phyloP scores from a whole-genome alignment of 2,797 vertebrate genomes.

The Pseudotriccus pelzelni region DNA sequence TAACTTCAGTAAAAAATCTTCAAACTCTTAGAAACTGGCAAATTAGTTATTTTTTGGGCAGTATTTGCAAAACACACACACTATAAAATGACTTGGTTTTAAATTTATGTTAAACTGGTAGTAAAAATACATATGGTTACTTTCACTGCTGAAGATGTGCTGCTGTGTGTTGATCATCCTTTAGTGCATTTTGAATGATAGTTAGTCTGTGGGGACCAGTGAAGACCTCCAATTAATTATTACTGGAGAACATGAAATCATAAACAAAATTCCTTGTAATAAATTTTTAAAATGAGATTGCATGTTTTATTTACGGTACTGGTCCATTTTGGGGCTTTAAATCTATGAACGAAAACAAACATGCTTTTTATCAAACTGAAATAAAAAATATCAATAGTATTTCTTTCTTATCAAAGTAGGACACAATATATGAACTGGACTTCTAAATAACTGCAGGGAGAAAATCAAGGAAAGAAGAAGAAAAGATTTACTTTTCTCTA shows the following conservation, averaged over 20 bases:
- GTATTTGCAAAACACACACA: slow-evolving; percentile 29
- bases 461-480: slow-evolving; percentile 11
- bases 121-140: slow-evolving; percentile 62
- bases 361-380: slow-evolving; percentile 76
- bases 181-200: slow-evolving; percentile 78
- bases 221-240: slow-evolving; percentile 86
- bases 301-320: slow-evolving; percentile 86
- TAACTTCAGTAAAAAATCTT: not conserved
- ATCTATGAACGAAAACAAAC: slow-evolving; percentile 82
- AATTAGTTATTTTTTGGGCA: slow-evolving; percentile 27
- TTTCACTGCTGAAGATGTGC: slow-evolving; percentile 59
- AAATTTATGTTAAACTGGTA: slow-evolving; percentile 57
- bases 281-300: slow-evolving; percentile 85
- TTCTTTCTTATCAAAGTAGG: slow-evolving; percentile 77
- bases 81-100: slow-evolving; percentile 26
- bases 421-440: slow-evolving; percentile 65
- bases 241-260: slow-evolving; percentile 84
- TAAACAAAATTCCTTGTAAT: slow-evolving; percentile 88
- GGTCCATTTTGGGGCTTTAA: slow-evolving; percentile 84
- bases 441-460: slow-evolving; percentile 47
- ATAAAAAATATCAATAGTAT: slow-evolving; percentile 78
- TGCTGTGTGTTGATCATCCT: slow-evolving; percentile 74
- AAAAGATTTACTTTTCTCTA: slow-evolving; percentile 46
- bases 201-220: slow-evolving; percentile 77
- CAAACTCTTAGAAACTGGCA: not conserved